Conservation (phyloP, 2,797 vertebrate genomes). For the Lutjanus campechanus region DNA sequence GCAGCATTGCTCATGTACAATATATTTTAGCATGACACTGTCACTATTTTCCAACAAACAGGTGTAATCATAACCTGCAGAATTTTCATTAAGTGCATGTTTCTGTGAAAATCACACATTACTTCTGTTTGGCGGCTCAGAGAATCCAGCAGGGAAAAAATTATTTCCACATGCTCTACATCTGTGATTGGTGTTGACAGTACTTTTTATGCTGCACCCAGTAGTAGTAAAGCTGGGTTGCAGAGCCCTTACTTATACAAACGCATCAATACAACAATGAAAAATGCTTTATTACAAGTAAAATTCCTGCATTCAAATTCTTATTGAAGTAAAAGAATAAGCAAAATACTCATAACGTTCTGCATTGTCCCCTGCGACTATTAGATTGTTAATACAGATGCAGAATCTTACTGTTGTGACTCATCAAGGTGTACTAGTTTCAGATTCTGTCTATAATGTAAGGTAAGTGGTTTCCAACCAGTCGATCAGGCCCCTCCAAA, state of each 20-base stretch:
- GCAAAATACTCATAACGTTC: background rate
- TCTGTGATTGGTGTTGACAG: background rate
- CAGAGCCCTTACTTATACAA: background rate
- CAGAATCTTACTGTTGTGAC: background rate
- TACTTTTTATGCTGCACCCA: background rate
- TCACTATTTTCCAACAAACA: background rate
- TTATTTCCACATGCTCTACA: background rate
- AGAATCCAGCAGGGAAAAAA: background rate
- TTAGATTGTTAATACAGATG: too few relatives aligned
- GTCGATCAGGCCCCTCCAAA: background rate
- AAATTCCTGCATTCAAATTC: background rate
- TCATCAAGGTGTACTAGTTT: background rate
- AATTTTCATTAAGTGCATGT: background rate
- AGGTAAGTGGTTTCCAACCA: background rate
- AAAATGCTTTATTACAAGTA: background rate
- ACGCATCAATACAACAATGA: too few relatives aligned
- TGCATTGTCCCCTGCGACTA: background rate
- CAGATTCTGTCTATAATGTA: background rate
- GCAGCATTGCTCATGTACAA: too few relatives aligned
- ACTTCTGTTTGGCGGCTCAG: background rate
- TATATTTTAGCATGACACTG: background rate
- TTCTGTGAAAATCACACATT: background rate
- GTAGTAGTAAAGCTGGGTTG: background rate
- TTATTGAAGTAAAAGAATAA: background rate
- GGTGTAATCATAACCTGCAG: background rate